A percentile compares a stretch with the other conserved stretches of the same genome.
Conservation (phyloP, 2,888 invertebrate genomes). For the Parelbella ahira region DNA sequence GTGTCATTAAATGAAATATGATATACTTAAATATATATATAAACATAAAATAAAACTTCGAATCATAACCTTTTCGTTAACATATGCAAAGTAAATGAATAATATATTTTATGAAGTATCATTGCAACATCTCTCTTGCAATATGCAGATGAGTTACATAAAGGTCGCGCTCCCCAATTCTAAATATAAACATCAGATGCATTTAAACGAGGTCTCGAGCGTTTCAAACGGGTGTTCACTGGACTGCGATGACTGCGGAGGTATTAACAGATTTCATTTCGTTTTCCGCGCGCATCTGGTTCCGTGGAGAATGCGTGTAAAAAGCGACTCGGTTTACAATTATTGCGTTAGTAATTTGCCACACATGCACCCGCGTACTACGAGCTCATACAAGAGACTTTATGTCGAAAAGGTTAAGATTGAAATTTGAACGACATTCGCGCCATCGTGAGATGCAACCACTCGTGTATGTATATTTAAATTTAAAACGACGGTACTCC, state of each 20-base stretch:
- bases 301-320: conserved; percentile 42
- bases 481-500: too few species aligned
- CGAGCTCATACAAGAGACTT: too few species aligned
- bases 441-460: background rate
- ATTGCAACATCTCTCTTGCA: background rate
- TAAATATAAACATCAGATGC: conserved; percentile 28
- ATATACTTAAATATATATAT: too few species aligned
- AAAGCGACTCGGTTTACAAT: conserved; percentile 36
- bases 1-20: too few species aligned
- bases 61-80: too few species aligned
- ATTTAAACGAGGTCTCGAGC: conserved; percentile 33
- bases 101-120: too few species aligned
- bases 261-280: conserved; percentile 52
- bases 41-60: too few species aligned
- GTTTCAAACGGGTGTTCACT: conserved; percentile 31
- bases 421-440: background rate
- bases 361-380: conserved; percentile 27
- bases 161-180: conserved; percentile 19
- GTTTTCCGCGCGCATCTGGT: conserved; percentile 45
- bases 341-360: conserved; percentile 31
- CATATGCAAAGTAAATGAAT: too few species aligned
- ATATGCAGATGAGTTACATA: background rate
- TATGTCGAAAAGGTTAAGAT: conserved; percentile 10
- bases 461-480: background rate
- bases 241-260: conserved; percentile 26